phyloP scores from a whole-genome alignment of 2,113 vertebrate genomes.

The Notiomystis cincta region DNA sequence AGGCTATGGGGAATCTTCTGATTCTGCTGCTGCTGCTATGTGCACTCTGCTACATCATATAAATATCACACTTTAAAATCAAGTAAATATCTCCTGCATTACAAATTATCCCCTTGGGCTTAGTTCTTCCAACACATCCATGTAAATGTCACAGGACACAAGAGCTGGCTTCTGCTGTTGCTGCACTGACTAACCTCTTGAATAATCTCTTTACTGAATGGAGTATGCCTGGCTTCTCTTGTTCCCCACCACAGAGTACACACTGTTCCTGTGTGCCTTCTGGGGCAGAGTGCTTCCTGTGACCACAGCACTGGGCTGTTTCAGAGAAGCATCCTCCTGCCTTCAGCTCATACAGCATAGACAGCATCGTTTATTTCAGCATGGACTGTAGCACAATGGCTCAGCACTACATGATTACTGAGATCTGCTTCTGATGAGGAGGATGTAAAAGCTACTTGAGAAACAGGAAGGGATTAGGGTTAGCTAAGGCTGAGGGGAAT shows the following conservation, averaged over 20 bases:
- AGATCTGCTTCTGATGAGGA: background rate
- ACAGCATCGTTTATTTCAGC: background rate
- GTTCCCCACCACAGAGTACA: background rate
- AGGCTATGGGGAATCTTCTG: background rate
- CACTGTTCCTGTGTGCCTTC: background rate
- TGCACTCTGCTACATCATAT: background rate
- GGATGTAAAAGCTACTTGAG: background rate
- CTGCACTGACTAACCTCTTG: background rate
- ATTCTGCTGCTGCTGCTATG: background rate
- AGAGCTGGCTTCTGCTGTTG: background rate
- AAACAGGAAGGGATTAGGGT: background rate
- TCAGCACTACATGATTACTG: rapidly evolving
- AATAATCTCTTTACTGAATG: background rate
- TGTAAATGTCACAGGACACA: background rate
- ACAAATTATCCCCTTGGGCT: background rate
- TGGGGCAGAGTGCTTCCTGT: background rate
- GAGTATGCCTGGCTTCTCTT: background rate
- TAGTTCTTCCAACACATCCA: background rate
- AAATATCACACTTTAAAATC: background rate
- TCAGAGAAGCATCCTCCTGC: background rate
- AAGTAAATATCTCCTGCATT: background rate
- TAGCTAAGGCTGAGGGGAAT: background rate
- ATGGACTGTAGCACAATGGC: background rate
- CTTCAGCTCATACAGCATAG: background rate
- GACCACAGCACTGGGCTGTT: background rate